These are phyloP conservation scores for Gallinago undulata DNA, from an alignment of 2,113 vertebrate genomes.

Conservation along the genomic window DNA sequence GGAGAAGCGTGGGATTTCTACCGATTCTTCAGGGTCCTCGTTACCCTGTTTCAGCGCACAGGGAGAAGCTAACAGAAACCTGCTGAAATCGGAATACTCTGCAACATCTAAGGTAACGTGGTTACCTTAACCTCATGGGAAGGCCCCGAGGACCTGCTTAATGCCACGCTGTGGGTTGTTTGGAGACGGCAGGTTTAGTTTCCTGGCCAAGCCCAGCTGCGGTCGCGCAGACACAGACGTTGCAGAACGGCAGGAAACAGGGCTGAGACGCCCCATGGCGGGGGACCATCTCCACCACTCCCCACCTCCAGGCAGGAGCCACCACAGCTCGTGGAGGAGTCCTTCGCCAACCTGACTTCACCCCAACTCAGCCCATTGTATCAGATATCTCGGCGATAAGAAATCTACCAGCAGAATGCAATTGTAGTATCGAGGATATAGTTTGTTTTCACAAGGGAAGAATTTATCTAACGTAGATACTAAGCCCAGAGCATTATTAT, in stretches of 20 bases:
- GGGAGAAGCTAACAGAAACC: background rate
- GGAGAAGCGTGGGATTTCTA: background rate
- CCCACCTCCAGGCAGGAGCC: background rate
- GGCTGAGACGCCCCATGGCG: background rate
- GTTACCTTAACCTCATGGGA: accelerated
- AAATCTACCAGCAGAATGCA: background rate
- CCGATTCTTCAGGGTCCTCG: background rate
- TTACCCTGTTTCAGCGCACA: background rate
- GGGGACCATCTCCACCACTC: background rate
- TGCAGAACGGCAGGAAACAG: background rate
- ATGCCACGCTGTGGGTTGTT: accelerated
- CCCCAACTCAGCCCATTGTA: background rate
- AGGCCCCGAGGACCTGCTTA: background rate
- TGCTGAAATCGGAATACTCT: background rate
- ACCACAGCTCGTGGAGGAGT: background rate
- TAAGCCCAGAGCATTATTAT: background rate
- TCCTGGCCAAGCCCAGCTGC: background rate
- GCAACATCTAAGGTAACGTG: background rate
- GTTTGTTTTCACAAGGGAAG: background rate
- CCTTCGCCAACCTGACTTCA: background rate
- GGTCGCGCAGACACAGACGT: background rate
- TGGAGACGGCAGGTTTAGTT: background rate
- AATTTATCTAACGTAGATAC: background rate
- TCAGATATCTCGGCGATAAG: background rate
- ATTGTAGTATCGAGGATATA: background rate